Conservation (phyloP, 1,140 invertebrate species). For the Drosophila paulistorum region DNA sequence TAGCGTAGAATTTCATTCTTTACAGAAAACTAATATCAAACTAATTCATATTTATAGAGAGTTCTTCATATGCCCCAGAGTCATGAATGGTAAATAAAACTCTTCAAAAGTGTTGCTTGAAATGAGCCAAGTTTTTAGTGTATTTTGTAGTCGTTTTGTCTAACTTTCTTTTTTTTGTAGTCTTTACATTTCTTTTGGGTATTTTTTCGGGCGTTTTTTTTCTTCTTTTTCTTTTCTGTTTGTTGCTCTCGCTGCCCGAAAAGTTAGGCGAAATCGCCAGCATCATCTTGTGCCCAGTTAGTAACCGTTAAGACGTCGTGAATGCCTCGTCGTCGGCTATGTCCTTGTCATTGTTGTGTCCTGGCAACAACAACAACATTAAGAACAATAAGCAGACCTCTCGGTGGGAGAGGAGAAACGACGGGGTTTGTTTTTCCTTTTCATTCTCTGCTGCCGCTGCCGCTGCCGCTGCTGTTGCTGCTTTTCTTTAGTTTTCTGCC, state of each 20-base stretch:
- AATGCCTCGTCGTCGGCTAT: slow-evolving; percentile 61
- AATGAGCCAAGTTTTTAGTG: neutral
- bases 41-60: no score
- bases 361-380: neutral
- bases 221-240: slow-evolving; percentile 7
- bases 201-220: slow-evolving; percentile 12
- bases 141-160: slow-evolving; percentile 11
- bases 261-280: slow-evolving; percentile 49
- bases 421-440: neutral
- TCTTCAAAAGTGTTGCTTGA: no score
- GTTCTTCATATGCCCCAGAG: no score
- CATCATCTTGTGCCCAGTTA: slow-evolving; percentile 68
- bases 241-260: slow-evolving; percentile 18
- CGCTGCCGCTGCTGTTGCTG: neutral
- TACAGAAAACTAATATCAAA: neutral
- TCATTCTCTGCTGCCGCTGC: neutral
- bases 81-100: no score
- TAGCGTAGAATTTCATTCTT: neutral
- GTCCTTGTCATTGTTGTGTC: slow-evolving; percentile 26
- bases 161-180: neutral
- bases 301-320: slow-evolving; percentile 81
- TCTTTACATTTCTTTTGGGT: neutral
- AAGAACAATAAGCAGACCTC: neutral
- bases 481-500: slow-evolving; percentile 35
- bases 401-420: neutral